phyloP scores from a whole-genome alignment of 2,797 vertebrate genomes.

The Gadopsis marmoratus region DNA sequence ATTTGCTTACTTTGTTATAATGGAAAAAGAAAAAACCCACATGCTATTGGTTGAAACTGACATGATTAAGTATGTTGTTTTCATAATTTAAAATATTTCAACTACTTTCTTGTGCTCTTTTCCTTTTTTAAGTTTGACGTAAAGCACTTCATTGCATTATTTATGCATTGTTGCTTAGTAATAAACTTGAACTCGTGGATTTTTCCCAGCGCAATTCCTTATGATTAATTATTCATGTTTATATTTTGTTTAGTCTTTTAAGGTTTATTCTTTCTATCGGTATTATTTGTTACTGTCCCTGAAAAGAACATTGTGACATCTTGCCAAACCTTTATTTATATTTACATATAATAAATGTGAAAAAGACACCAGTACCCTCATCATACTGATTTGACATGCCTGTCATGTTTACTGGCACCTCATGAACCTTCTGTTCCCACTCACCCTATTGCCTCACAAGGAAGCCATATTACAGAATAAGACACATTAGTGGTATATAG shows the following conservation, averaged over 20 bases:
- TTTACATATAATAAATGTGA: conserved; percentile 11
- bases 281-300: neutral
- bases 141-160: neutral
- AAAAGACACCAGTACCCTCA: conserved; percentile 25
- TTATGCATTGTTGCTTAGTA: neutral
- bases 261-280: neutral
- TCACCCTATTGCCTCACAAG: conserved; percentile 39
- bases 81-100: neutral
- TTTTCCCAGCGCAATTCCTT: neutral
- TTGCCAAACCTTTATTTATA: no score
- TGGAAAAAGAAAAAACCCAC: conserved; percentile 36
- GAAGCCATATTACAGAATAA: conserved; percentile 62
- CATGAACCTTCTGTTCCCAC: conserved; percentile 59
- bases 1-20: conserved; percentile 47
- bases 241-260: neutral
- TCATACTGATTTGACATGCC: conserved; percentile 46
- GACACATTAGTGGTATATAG: conserved; percentile 53
- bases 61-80: neutral
- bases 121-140: neutral
- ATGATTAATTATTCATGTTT: neutral
- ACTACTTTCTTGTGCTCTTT: neutral
- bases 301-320: conserved; percentile 15
- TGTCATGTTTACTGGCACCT: conserved; percentile 61
- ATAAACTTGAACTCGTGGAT: neutral
- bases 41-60: neutral